These are phyloP conservation scores for Aelia acuminata DNA, from an alignment of 2,888 invertebrate genomes.

Conservation along the genomic window DNA sequence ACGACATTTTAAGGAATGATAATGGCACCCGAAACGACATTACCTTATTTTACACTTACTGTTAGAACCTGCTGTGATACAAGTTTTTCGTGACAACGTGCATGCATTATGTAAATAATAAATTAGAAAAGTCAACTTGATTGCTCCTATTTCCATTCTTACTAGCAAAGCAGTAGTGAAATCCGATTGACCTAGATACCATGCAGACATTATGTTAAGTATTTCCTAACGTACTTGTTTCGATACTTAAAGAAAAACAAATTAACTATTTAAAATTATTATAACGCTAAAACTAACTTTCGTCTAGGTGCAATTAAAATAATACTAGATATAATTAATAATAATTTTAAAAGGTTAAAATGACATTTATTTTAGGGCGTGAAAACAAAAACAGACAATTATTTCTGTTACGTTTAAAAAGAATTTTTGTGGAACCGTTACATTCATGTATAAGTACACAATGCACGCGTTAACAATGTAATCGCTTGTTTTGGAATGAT, in stretches of 20 bases:
- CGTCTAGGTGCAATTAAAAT: not conserved
- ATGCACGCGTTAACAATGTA: too few relatives aligned
- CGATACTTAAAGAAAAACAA: not conserved
- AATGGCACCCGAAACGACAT: not conserved
- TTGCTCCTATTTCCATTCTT: slow-evolving; percentile 20
- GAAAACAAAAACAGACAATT: too few relatives aligned
- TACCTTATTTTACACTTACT: not conserved
- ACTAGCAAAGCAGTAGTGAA: not conserved
- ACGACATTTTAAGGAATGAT: not conserved
- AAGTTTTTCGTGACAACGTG: slow-evolving; percentile 12
- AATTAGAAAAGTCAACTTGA: slow-evolving; percentile 27
- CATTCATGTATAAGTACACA: too few relatives aligned
- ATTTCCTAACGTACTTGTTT: not conserved
- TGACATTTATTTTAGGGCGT: too few relatives aligned
- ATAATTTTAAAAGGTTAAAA: not conserved
- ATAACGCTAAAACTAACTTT: not conserved
- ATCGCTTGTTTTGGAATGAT: too few relatives aligned
- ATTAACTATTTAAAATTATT: not conserved
- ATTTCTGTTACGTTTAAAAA: too few relatives aligned
- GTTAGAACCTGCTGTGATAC: not conserved
- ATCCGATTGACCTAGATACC: slow-evolving; percentile 1
- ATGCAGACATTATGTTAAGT: not conserved
- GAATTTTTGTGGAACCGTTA: too few relatives aligned
- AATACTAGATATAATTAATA: not conserved
- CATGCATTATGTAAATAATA: not conserved